A percentile compares a stretch with the other conserved stretches of the same genome.
phyloP scores from a whole-genome alignment of 2,113 vertebrate species.

The Verasper variegatus region DNA sequence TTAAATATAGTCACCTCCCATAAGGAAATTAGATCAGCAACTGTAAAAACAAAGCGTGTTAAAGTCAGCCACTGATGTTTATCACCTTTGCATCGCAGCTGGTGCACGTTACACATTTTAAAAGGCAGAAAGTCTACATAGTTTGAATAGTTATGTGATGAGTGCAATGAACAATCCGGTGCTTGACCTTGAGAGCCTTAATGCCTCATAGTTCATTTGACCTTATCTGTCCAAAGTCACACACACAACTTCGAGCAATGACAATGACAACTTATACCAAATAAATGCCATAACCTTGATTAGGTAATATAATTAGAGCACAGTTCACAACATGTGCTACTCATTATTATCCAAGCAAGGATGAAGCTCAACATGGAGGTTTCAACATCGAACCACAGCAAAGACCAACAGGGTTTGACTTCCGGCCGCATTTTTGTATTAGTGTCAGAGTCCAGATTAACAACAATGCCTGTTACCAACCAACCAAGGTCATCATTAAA shows the following conservation, averaged over 20 bases:
- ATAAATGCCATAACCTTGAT: conserved; percentile 69
- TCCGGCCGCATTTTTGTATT: conserved; percentile 10
- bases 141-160: conserved; percentile 9
- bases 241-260: conserved; percentile 22
- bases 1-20: conserved; percentile 52
- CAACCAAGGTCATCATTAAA: conserved; percentile 16
- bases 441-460: conserved; percentile 21
- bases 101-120: conserved; percentile 20
- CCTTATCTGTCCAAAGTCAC: conserved; percentile 53
- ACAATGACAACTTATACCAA: conserved; percentile 40
- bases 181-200: conserved; percentile 49
- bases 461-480: conserved; percentile 4
- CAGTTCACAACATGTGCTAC: conserved; percentile 44
- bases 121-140: conserved; percentile 8
- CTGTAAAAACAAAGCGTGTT: conserved; percentile 69
- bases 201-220: conserved; percentile 55
- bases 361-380: conserved; percentile 10
- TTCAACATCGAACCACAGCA: neutral
- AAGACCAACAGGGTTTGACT: conserved; percentile 25
- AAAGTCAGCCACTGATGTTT: conserved; percentile 28
- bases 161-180: conserved; percentile 22
- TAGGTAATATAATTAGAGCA: conserved; percentile 51
- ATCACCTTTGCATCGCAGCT: conserved; percentile 6
- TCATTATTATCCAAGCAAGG: conserved; percentile 3
- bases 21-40: conserved; percentile 62